Evolutionary conservation across 2,797 vertebrate species (phyloP).

Genomic region (Pseudochromis fuscus): DNA sequence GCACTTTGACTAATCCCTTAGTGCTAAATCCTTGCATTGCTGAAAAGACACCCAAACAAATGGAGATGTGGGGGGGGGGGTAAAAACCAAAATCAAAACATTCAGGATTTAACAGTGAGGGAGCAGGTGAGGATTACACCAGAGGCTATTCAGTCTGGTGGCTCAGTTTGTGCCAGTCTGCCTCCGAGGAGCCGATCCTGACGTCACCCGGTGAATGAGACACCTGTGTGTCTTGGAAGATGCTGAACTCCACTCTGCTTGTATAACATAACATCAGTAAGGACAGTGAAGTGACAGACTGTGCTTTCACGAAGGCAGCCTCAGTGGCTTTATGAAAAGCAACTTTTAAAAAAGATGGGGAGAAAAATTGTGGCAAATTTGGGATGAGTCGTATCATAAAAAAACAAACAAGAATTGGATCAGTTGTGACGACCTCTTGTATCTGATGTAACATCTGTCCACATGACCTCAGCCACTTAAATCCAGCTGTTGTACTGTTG

Average conservation of each 20-base stretch:
- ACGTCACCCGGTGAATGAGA: conserved; percentile 56
- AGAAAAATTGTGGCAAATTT: background rate
- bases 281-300: conserved; percentile 34
- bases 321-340: conserved; percentile 16
- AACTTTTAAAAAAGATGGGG: background rate
- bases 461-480: conserved; percentile 18
- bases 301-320: conserved; percentile 29
- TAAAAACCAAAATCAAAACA: conserved; percentile 72
- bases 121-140: conserved; percentile 75
- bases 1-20: conserved; percentile 62
- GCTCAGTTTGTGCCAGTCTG: conserved; percentile 45
- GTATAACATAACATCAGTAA: conserved; percentile 30
- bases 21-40: conserved; percentile 61
- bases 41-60: conserved; percentile 70
- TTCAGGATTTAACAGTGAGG: conserved; percentile 50
- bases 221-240: conserved; percentile 62
- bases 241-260: conserved; percentile 14
- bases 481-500: conserved; percentile 8
- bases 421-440: conserved; percentile 16
- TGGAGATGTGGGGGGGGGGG: conserved; percentile 41
- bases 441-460: conserved; percentile 30
- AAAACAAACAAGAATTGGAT: background rate
- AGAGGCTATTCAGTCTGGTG: conserved; percentile 55
- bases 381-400: conserved; percentile 18
- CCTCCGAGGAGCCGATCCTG: conserved; percentile 37